phyloP scores from a whole-genome alignment of 1,140 invertebrate genomes.

The Adelges cooleyi region DNA sequence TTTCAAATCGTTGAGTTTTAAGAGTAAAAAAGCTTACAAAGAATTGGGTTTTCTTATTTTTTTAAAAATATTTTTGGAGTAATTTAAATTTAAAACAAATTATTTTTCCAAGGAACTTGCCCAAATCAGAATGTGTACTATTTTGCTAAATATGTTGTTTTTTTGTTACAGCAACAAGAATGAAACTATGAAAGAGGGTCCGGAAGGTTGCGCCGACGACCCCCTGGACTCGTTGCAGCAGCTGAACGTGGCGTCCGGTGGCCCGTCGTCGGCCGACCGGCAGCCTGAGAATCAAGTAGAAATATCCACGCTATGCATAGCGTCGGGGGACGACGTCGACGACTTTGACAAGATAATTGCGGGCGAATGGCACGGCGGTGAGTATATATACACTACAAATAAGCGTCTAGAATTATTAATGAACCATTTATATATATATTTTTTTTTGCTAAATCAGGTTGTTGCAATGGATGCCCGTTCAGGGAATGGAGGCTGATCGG shows the following conservation, averaged over 20 bases:
- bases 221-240: constrained; percentile 12
- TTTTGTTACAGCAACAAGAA: neutral
- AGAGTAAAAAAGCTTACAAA: too few relatives aligned
- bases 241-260: constrained; percentile 1
- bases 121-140: too few relatives aligned
- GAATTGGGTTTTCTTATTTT: too few relatives aligned
- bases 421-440: neutral
- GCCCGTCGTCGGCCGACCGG: neutral
- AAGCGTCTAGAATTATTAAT: too few relatives aligned
- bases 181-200: constrained; percentile 22
- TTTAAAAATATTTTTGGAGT: too few relatives aligned
- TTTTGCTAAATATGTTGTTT: neutral
- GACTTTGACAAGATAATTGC: constrained; percentile 17
- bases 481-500: constrained; percentile 21
- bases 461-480: constrained; percentile 4
- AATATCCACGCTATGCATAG: constrained; percentile 11
- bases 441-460: constrained; percentile 9
- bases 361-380: constrained; percentile 9
- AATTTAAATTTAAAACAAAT: too few relatives aligned
- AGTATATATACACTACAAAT: too few relatives aligned
- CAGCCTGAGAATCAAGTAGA: neutral
- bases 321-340: neutral
- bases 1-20: too few relatives aligned
- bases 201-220: constrained; percentile 13
- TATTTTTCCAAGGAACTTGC: too few relatives aligned